Evolutionary conservation across 2,888 invertebrate genomes (phyloP).

Genomic region (Drosophila demipolita): DNA sequence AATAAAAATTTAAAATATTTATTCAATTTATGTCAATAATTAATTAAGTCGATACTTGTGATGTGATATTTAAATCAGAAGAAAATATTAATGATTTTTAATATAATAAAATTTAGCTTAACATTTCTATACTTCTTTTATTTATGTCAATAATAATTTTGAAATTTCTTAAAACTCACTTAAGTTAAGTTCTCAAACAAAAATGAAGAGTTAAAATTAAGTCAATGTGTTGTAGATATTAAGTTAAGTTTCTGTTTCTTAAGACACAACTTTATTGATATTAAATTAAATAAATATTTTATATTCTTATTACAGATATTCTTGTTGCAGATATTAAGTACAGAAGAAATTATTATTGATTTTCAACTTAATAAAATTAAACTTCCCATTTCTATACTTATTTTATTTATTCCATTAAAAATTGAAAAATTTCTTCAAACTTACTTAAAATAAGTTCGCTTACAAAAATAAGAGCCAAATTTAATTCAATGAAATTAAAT

Average conservation of each 20-base stretch:
- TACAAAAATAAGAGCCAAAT: too few species aligned
- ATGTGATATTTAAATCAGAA: not conserved
- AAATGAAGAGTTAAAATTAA: not conserved
- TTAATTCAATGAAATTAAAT: too few species aligned
- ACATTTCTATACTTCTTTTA: not conserved
- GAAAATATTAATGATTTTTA: not conserved
- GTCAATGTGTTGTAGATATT: not conserved
- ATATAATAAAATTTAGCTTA: not conserved
- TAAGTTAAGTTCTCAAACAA: not conserved
- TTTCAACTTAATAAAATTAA: too few species aligned
- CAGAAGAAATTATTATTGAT: too few species aligned
- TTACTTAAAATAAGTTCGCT: not conserved
- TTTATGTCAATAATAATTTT: not conserved
- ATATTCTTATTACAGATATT: too few species aligned
- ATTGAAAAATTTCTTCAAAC: not conserved
- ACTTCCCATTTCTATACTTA: not conserved
- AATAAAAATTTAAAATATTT: too few species aligned
- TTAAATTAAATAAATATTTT: too few species aligned
- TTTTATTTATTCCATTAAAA: not conserved
- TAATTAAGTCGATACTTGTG: conserved; percentile 7
- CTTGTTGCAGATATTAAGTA: too few species aligned
- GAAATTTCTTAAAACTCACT: not conserved
- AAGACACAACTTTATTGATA: too few species aligned
- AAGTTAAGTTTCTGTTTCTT: too few species aligned
- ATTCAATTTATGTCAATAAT: too few species aligned